Conservation (phyloP, 2,797 vertebrate genomes). For the Amblyopsis hoosieri region DNA sequence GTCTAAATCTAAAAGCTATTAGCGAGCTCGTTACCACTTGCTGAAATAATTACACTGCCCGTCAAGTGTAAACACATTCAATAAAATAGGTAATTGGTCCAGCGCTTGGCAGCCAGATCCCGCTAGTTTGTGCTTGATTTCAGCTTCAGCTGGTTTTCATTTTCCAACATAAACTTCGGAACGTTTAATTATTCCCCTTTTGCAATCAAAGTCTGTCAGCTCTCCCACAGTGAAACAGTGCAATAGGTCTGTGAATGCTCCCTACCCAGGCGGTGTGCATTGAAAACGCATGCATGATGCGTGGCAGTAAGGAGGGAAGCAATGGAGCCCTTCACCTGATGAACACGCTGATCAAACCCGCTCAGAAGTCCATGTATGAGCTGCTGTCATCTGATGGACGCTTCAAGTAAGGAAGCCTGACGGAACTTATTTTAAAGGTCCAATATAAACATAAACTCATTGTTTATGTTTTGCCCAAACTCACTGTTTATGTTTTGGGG, state of each 20-base stretch:
- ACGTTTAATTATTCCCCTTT: conserved; percentile 23
- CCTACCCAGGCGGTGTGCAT: conserved; percentile 87
- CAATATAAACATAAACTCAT: too few relatives aligned
- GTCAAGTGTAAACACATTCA: conserved; percentile 36
- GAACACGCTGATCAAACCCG: conserved; percentile 84
- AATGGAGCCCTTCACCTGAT: conserved; percentile 89
- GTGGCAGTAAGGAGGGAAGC: conserved; percentile 91
- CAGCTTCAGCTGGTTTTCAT: conserved; percentile 24
- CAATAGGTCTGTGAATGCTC: conserved; percentile 21
- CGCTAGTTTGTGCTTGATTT: conserved; percentile 9
- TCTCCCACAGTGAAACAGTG: conserved; percentile 15
- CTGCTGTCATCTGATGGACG: conserved; percentile 84
- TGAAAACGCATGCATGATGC: conserved; percentile 94
- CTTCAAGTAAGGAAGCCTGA: conserved; percentile 83
- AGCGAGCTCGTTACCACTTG: conserved; percentile 6
- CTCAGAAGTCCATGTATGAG: conserved; percentile 84
- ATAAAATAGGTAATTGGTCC: conserved; percentile 39
- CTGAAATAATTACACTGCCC: conserved; percentile 23
- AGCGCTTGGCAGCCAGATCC: conserved; percentile 24
- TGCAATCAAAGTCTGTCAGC: conserved; percentile 23
- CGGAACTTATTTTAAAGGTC: not conserved
- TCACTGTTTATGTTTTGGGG: too few relatives aligned
- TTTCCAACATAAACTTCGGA: conserved; percentile 7
- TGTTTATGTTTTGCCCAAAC: too few relatives aligned
- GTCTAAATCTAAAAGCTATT: conserved; percentile 39